Conservation (phyloP, 2,113 vertebrate genomes). For the Baryphthengus martii region DNA sequence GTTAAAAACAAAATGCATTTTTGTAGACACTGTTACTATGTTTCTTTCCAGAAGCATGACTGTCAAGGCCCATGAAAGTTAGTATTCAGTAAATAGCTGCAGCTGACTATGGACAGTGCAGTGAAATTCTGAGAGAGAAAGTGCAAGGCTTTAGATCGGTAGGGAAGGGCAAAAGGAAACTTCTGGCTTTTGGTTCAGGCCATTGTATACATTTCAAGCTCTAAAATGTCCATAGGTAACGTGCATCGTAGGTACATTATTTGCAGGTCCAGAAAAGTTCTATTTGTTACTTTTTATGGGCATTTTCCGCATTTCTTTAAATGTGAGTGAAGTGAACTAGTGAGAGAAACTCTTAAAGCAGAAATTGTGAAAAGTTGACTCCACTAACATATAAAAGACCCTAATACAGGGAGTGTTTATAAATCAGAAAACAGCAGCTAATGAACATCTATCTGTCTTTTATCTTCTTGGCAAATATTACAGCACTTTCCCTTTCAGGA, state of each 20-base stretch:
- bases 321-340: not conserved
- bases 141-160: not conserved
- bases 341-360: not conserved
- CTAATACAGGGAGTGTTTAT: not conserved
- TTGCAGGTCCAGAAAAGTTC: not conserved
- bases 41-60: not conserved
- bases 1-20: not conserved
- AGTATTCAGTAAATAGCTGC: not conserved
- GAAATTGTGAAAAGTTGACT: not conserved
- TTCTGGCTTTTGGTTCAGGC: not conserved
- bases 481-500: not conserved
- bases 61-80: not conserved
- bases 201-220: not conserved
- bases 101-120: not conserved
- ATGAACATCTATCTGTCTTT: not conserved
- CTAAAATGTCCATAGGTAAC: not conserved
- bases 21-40: not conserved
- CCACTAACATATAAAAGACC: not conserved
- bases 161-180: not conserved
- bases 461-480: not conserved
- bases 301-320: not conserved
- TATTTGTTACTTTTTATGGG: not conserved
- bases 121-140: not conserved
- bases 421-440: not conserved
- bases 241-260: not conserved